A percentile compares a stretch with the other conserved stretches of the same genome.
Conservation (phyloP, 2,113 vertebrate species). For the Phyllostomus discolor region DNA sequence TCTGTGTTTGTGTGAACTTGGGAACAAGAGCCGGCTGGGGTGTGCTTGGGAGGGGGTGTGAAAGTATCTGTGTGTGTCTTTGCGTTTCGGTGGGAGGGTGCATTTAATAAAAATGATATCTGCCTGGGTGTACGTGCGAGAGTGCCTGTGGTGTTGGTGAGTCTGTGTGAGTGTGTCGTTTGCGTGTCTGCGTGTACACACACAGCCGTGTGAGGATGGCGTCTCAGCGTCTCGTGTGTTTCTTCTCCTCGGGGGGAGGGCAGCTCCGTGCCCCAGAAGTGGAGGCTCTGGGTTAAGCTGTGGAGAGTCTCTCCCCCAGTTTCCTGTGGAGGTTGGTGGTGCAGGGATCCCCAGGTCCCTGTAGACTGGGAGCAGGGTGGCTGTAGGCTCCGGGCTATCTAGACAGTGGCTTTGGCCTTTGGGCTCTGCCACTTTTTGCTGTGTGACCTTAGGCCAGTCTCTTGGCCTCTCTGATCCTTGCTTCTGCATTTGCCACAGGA, state of each 20-base stretch:
- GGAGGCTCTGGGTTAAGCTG: neutral
- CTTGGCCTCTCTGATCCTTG: neutral
- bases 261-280: neutral
- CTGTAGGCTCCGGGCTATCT: neutral
- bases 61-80: neutral
- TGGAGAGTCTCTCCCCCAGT: neutral
- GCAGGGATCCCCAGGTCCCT: neutral
- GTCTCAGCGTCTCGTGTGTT: neutral
- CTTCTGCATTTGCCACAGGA: neutral
- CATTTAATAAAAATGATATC: neutral
- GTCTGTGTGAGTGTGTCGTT: neutral
- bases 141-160: neutral
- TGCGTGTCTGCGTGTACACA: neutral
- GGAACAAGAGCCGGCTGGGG: neutral
- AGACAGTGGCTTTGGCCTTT: neutral
- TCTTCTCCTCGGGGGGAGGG: neutral
- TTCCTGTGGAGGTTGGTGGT: neutral
- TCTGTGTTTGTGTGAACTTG: slow-evolving; percentile 13
- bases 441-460: neutral
- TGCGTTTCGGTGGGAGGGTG: neutral
- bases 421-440: neutral
- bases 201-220: neutral
- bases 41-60: slow-evolving; percentile 28
- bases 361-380: too few relatives aligned
- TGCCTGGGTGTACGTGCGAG: neutral